Conservation (phyloP, 2,113 vertebrate species). For the Porphyrio hochstetteri region DNA sequence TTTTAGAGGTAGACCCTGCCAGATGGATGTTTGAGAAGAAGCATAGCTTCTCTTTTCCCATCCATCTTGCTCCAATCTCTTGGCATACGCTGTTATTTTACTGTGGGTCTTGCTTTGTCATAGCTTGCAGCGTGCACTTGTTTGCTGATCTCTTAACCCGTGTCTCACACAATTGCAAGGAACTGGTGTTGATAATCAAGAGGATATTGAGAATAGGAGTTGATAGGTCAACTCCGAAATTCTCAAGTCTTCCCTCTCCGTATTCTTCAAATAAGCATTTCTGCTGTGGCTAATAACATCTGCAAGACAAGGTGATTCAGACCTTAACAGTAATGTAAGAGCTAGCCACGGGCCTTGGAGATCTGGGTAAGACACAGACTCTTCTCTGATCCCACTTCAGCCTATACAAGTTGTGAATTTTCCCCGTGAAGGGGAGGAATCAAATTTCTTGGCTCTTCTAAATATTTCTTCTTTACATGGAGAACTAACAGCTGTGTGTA, state of each 20-base stretch:
- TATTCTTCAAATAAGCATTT: neutral
- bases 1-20: conserved; percentile 17
- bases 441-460: neutral
- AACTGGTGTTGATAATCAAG: neutral
- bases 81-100: neutral
- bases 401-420: neutral
- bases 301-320: neutral
- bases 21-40: neutral
- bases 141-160: neutral
- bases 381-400: neutral
- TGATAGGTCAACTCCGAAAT: neutral
- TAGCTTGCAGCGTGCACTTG: neutral
- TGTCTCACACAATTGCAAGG: neutral
- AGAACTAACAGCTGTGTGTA: neutral
- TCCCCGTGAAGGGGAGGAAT: neutral
- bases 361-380: neutral
- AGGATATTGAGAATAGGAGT: too few species aligned
- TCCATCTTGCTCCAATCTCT: neutral
- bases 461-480: neutral
- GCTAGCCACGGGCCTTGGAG: neutral
- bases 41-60: neutral
- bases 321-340: neutral
- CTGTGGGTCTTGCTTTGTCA: neutral
- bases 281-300: neutral
- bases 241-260: neutral